Evolutionary conservation across 1,140 invertebrate species (phyloP).

Genomic region (Drosophila kohkoa): DNA sequence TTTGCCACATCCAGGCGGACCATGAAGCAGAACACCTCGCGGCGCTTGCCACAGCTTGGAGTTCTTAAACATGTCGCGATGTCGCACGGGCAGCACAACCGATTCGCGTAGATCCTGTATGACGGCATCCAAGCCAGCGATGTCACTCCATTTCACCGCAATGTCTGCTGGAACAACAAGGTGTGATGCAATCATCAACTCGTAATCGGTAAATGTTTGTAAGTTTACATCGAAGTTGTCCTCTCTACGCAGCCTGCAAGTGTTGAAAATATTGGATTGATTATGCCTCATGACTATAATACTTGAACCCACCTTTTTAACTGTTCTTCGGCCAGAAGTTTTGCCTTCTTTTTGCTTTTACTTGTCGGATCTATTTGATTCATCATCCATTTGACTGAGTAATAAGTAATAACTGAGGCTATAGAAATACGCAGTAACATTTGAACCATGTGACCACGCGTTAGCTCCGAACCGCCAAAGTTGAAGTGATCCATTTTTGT

Average conservation of each 20-base stretch:
- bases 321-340: constrained; percentile 89
- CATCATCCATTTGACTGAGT: constrained; percentile 95
- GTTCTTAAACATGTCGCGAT: constrained; percentile 92
- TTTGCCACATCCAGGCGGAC: constrained; percentile 97
- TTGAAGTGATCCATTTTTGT: constrained; percentile 75
- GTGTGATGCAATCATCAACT: constrained; percentile 98
- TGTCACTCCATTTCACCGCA: constrained; percentile 94
- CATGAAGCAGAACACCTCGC: constrained; percentile 95
- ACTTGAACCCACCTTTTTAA: constrained; percentile 86
- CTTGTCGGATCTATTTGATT: constrained; percentile 93
- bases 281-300: not conserved
- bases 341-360: constrained; percentile 92
- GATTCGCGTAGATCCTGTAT: constrained; percentile 97
- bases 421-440: constrained; percentile 91
- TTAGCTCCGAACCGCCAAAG: constrained; percentile 84
- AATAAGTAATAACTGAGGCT: constrained; percentile 93
- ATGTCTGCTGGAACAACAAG: constrained; percentile 96
- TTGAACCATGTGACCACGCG: constrained; percentile 89
- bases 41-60: constrained; percentile 96
- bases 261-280: constrained; percentile 71
- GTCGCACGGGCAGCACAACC: constrained; percentile 96
- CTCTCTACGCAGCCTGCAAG: constrained; percentile 85
- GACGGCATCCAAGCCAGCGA: constrained; percentile 95
- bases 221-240: constrained; percentile 86
- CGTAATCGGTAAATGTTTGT: constrained; percentile 93